Evolutionary conservation across 2,888 invertebrate genomes (phyloP).

Genomic region (Marronus borbonicus): DNA sequence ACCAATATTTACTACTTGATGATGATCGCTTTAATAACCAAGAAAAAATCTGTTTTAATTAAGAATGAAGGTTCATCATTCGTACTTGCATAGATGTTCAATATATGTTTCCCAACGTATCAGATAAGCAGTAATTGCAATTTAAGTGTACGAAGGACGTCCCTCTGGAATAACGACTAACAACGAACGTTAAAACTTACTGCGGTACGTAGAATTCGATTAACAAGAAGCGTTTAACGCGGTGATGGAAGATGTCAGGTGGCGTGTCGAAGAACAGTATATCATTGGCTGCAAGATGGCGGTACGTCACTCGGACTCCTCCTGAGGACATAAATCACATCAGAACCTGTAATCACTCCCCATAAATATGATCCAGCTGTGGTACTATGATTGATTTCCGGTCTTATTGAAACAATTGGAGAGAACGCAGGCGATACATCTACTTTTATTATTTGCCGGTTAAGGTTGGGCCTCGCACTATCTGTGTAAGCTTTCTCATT

Average conservation of each 20-base stretch:
- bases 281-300: slow-evolving; percentile 58
- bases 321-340: slow-evolving; percentile 59
- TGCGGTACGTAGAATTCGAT: slow-evolving; percentile 50
- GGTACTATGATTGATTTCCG: slow-evolving; percentile 58
- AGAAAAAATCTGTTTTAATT: too few relatives aligned
- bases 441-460: slow-evolving; percentile 40
- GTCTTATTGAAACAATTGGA: slow-evolving; percentile 58
- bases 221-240: slow-evolving; percentile 52
- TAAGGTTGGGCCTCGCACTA: slow-evolving; percentile 22
- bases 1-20: too few relatives aligned
- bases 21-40: too few relatives aligned
- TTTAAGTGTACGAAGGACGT: background rate
- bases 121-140: background rate
- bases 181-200: slow-evolving; percentile 43
- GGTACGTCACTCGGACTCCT: slow-evolving; percentile 58
- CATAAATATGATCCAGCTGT: slow-evolving; percentile 60
- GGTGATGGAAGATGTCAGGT: slow-evolving; percentile 57
- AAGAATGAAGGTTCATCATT: too few relatives aligned
- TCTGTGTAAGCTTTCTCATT: slow-evolving; percentile 13
- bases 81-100: too few relatives aligned
- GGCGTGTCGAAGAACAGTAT: slow-evolving; percentile 58
- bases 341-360: slow-evolving; percentile 60
- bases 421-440: slow-evolving; percentile 36
- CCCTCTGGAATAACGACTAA: slow-evolving; percentile 27
- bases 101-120: too few relatives aligned